A percentile compares a stretch with the other conserved stretches of the same genome.
phyloP scores from a whole-genome alignment of 2,797 vertebrate species.

The Bucorvus abyssinicus region DNA sequence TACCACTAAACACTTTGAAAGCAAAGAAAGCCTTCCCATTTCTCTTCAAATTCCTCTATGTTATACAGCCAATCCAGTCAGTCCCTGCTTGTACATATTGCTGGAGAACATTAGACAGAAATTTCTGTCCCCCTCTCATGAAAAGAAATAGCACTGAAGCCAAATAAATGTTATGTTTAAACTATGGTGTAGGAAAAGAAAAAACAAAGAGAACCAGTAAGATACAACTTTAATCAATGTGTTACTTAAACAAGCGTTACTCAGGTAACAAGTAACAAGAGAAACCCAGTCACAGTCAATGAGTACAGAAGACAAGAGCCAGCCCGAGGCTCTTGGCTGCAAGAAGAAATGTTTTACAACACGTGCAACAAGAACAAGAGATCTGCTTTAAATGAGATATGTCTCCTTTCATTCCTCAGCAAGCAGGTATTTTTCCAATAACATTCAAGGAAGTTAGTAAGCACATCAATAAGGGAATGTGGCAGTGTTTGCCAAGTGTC shows the following conservation, averaged over 20 bases:
- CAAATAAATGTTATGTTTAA: neutral
- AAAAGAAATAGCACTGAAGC: neutral
- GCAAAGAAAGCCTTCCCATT: neutral
- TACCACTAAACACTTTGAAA: neutral
- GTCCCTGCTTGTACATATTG: neutral
- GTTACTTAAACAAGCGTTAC: too few species aligned
- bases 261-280: too few species aligned
- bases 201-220: neutral
- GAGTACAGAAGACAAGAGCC: neutral
- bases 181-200: neutral
- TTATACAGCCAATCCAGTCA: neutral
- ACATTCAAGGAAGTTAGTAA: constrained; percentile 6
- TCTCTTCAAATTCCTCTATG: neutral
- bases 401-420: neutral
- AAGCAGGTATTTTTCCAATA: neutral
- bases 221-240: neutral
- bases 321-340: neutral
- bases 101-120: neutral
- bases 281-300: neutral
- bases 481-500: constrained; percentile 5
- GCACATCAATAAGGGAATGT: constrained; percentile 3
- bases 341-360: neutral
- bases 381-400: neutral
- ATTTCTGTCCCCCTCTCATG: neutral
- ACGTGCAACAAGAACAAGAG: neutral